Percentiles rank a stretch among this genome's conserved stretches.
Evolutionary conservation across 2,113 vertebrate species (phyloP).

Genomic region (Lasiurus borealis): DNA sequence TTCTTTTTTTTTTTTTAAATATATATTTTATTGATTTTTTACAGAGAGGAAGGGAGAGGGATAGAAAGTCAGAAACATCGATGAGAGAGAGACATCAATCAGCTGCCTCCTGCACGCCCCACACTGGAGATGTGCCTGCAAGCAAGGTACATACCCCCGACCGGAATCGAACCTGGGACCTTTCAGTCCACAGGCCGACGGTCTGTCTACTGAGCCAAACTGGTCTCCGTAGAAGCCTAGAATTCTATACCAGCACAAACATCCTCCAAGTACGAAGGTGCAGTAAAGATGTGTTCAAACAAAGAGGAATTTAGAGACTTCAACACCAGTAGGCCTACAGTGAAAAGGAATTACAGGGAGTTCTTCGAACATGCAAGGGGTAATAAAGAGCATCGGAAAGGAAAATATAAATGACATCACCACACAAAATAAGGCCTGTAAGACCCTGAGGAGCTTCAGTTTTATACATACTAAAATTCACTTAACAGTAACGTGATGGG

Average conservation of each 20-base stretch:
- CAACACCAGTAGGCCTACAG: background rate
- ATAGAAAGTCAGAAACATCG: too few species aligned
- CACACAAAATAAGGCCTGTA: background rate
- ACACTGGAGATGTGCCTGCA: too few species aligned
- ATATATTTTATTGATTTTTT: too few species aligned
- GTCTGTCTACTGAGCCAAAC: too few species aligned
- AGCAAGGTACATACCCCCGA: too few species aligned
- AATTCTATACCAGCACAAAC: background rate
- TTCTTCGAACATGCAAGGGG: background rate
- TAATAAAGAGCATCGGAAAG: background rate
- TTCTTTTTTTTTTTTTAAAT: too few species aligned
- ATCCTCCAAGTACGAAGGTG: background rate
- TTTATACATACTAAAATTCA: background rate
- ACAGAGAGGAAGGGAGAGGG: too few species aligned
- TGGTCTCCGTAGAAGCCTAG: too few species aligned
- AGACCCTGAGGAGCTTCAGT: background rate
- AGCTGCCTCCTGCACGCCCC: too few species aligned
- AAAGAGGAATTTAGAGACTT: background rate
- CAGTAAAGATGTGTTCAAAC: background rate
- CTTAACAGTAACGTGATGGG: background rate
- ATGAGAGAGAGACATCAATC: too few species aligned
- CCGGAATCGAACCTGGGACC: too few species aligned
- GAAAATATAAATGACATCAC: background rate
- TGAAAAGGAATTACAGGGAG: slow-evolving; percentile 10
- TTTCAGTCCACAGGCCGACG: too few species aligned